phyloP scores from a whole-genome alignment of 2,888 invertebrate genomes.

The Leucozona laternaria region DNA sequence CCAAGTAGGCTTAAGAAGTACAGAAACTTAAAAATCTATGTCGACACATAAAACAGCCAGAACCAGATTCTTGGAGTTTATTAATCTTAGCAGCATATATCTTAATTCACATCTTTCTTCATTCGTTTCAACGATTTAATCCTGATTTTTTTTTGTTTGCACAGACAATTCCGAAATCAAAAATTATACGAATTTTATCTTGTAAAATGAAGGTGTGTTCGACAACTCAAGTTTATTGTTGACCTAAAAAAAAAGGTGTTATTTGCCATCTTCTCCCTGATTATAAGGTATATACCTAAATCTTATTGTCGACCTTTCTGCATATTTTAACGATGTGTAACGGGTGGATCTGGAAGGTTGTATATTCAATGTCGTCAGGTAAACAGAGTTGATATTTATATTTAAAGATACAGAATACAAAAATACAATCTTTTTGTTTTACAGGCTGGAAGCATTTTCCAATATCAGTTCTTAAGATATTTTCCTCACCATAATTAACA shows the following conservation, averaged over 20 bases:
- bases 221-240: conserved; percentile 2
- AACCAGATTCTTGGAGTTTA: conserved; percentile 22
- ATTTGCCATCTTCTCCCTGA: background rate
- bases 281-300: background rate
- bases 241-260: conserved; percentile 29
- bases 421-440: no score
- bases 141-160: conserved; percentile 10
- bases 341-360: background rate
- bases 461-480: background rate
- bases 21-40: conserved; percentile 1
- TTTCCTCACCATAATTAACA: background rate
- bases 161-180: conserved; percentile 6
- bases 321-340: background rate
- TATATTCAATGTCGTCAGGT: background rate
- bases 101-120: conserved; percentile 6
- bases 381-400: no score
- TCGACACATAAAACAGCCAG: conserved; percentile 1
- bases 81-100: conserved; percentile 46
- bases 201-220: conserved; percentile 35
- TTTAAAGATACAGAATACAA: no score
- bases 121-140: conserved; percentile 13
- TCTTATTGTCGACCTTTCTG: background rate
- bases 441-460: no score
- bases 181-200: background rate
- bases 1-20: conserved; percentile 10